Conservation (phyloP, 2,888 invertebrate genomes). For the Hypercompe scribonia region DNA sequence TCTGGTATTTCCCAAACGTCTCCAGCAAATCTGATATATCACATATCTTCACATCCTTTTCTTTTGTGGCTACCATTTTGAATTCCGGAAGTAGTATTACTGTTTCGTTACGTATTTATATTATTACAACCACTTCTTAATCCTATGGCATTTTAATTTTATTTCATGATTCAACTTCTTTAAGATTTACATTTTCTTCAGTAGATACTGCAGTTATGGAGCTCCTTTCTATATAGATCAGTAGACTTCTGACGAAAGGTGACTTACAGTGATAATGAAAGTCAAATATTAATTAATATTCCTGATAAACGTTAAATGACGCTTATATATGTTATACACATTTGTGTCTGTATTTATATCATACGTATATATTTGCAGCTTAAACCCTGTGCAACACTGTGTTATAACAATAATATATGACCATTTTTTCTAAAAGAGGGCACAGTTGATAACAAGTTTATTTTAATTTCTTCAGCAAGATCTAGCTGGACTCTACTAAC, state of each 20-base stretch:
- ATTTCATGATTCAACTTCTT: background rate
- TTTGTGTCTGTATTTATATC: background rate
- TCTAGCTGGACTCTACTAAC: too few species aligned
- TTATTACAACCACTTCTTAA: background rate
- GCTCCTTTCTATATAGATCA: background rate
- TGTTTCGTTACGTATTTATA: background rate
- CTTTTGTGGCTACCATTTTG: slow-evolving; percentile 6
- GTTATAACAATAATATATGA: background rate
- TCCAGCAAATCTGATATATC: slow-evolving; percentile 66
- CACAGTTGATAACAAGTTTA: background rate
- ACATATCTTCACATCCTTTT: slow-evolving; percentile 37
- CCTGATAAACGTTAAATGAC: background rate
- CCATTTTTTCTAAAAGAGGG: background rate
- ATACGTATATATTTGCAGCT: background rate
- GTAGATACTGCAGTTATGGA: background rate
- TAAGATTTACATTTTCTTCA: background rate
- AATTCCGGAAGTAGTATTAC: background rate
- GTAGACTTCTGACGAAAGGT: background rate
- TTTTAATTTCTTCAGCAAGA: background rate
- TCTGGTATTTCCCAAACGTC: slow-evolving; percentile 79
- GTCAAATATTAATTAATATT: background rate
- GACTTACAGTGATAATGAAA: background rate
- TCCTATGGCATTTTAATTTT: background rate
- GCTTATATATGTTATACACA: background rate
- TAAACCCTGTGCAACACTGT: accelerated